A percentile compares a stretch with the other conserved stretches of the same genome.
These are phyloP conservation scores for Hirtodrosophila histrioides DNA, from an alignment of 2,888 invertebrate species.

Conservation along the genomic window DNA sequence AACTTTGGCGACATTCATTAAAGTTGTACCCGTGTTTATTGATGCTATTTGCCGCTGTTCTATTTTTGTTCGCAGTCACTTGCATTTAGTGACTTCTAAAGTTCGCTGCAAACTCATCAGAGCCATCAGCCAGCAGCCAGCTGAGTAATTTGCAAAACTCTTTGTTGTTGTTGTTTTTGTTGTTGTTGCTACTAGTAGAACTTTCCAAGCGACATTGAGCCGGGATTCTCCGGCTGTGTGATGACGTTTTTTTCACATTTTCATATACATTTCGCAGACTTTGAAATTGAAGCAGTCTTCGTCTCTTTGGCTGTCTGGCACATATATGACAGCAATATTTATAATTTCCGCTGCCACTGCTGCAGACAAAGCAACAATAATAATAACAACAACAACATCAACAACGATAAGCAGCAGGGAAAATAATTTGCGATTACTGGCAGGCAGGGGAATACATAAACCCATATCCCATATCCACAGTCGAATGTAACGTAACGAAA, in stretches of 20 bases:
- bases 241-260: conserved; percentile 7
- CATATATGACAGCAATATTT: conserved; percentile 75
- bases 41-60: conserved; percentile 1
- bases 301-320: conserved; percentile 54
- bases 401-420: conserved; percentile 40
- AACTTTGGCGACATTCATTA: conserved; percentile 53
- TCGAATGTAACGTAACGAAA: conserved; percentile 58
- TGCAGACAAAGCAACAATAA: conserved; percentile 59
- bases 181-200: conserved; percentile 40
- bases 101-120: conserved; percentile 55
- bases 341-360: conserved; percentile 69
- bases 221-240: conserved; percentile 24
- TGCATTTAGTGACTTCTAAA: conserved; percentile 62
- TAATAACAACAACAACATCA: conserved; percentile 13
- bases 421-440: conserved; percentile 73
- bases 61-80: conserved; percentile 30
- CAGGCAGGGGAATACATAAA: conserved; percentile 35
- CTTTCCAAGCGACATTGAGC: conserved; percentile 55
- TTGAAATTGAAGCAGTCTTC: conserved; percentile 48
- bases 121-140: conserved; percentile 55
- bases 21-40: conserved; percentile 57
- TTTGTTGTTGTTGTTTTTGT: conserved; percentile 20
- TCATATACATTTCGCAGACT: conserved; percentile 21
- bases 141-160: conserved; percentile 64
- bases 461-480: conserved; percentile 49